Evolutionary conservation across 2,888 invertebrate species (phyloP), one percentile per base, ranked within the genome.

Genomic region (Drosophila koepferae): DNA sequence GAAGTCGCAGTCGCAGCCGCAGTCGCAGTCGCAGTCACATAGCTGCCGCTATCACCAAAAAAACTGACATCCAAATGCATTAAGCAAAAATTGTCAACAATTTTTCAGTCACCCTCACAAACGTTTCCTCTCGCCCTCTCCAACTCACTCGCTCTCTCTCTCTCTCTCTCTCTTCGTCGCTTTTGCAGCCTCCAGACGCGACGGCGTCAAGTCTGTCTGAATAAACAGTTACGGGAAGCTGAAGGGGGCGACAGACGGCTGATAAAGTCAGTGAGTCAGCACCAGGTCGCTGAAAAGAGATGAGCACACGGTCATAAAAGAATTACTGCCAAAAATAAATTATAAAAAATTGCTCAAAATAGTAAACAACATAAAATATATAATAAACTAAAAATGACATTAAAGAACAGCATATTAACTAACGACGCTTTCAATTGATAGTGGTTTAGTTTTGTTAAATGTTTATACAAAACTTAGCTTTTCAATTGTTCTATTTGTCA

Each of bases 61-160:
- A 74, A 70, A 63, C 77, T 80, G 78, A 77, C 86, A 88, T 72
- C 83, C 80, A 85, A 86, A 86, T 90, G 86, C 85, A 90, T 90
- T 86, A 90, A 85, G 86, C 86, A 88, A 86, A 88, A 85, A 85
- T 85, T 90, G 83, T 90, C 85, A 86, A 86, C 90, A 90, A 90
- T 88, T 90, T 88, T 88, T 86, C 82, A 80, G 68, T 49, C 80
- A 68, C 61, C 58, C 66, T 70, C 62, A 44, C 54, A 71, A 56
- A 49, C 60, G 48, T 16, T 7, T 6, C 5, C 60, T 72, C 20
- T 58, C 28, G 28, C 16, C 9, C 10, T 31, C 48, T 7, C 71
- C 41, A 28, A 12, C 41, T 14, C 28, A 34, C 14, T 28, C 20
- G 12, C 10, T 7, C 16, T 9, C 23, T 2, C 16, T 16, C 34